Conservation (phyloP, 1,140 invertebrate species). For the Bicyclus anynana region DNA sequence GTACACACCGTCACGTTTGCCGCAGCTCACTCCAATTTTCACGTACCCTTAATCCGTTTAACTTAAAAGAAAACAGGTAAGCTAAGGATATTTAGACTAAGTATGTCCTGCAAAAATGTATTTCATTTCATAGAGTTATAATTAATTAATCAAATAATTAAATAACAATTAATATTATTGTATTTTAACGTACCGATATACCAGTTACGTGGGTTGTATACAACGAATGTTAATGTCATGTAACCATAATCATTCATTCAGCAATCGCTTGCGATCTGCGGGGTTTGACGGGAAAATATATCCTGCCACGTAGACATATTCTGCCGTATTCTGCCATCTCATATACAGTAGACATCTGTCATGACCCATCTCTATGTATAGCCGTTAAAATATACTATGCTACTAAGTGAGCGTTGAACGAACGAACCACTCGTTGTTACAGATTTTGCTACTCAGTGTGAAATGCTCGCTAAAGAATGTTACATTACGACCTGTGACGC, state of each 20-base stretch:
- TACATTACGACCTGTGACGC: no score
- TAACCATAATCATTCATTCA: conserved; percentile 11
- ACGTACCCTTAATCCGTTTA: conserved; percentile 33
- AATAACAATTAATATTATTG: conserved; percentile 36
- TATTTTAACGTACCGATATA: conserved; percentile 41
- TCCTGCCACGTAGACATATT: no score
- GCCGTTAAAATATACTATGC: no score
- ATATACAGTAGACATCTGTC: no score
- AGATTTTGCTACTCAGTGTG: no score
- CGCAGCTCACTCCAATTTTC: conserved; percentile 36
- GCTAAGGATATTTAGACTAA: conserved; percentile 56
- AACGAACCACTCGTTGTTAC: no score
- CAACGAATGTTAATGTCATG: conserved; percentile 49
- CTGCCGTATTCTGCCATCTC: no score
- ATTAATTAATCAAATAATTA: conserved; percentile 28
- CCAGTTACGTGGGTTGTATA: conserved; percentile 54
- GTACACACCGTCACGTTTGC: conserved; percentile 35
- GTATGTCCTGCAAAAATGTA: conserved; percentile 61
- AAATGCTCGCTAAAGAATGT: no score
- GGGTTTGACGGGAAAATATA: no score
- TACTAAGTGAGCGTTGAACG: no score
- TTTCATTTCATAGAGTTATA: conserved; percentile 70
- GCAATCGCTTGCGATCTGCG: no score
- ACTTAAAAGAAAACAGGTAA: conserved; percentile 67
- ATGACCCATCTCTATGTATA: no score